These are phyloP conservation scores for Brachystomella parvula DNA, from an alignment of 1,140 invertebrate species.

Conservation along the genomic window DNA sequence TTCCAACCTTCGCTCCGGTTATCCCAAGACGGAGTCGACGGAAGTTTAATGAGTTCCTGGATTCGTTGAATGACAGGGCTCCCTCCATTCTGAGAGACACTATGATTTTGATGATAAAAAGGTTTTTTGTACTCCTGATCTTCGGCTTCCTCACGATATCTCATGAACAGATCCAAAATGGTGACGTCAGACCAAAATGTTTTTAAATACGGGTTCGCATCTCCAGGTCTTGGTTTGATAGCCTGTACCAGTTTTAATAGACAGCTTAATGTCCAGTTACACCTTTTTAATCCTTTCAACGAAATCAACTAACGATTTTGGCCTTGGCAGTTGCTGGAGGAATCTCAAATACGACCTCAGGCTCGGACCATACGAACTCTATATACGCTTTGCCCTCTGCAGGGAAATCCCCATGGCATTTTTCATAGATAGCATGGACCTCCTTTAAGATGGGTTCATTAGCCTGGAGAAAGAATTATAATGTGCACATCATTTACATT, in stretches of 20 bases:
- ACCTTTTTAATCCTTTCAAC: neutral
- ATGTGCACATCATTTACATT: neutral
- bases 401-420: conserved; percentile 28
- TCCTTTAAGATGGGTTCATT: conserved; percentile 9
- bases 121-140: neutral
- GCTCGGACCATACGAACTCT: conserved; percentile 32
- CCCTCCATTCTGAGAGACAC: neutral
- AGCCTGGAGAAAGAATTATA: neutral
- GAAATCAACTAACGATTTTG: conserved; percentile 27
- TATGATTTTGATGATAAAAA: neutral
- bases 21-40: conserved; percentile 25
- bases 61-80: neutral
- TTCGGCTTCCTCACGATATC: neutral
- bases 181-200: conserved; percentile 32
- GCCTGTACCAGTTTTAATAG: conserved; percentile 13
- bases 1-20: too few species aligned
- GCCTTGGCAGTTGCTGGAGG: conserved; percentile 19
- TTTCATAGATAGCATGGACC: conserved; percentile 36
- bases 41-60: conserved; percentile 11
- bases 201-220: conserved; percentile 29
- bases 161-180: conserved; percentile 16
- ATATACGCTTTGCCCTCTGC: conserved; percentile 32
- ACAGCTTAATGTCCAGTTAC: neutral
- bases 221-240: conserved; percentile 26
- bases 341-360: conserved; percentile 24